phyloP scores from a whole-genome alignment of 2,888 invertebrate species.

The Hemithea aestivaria region DNA sequence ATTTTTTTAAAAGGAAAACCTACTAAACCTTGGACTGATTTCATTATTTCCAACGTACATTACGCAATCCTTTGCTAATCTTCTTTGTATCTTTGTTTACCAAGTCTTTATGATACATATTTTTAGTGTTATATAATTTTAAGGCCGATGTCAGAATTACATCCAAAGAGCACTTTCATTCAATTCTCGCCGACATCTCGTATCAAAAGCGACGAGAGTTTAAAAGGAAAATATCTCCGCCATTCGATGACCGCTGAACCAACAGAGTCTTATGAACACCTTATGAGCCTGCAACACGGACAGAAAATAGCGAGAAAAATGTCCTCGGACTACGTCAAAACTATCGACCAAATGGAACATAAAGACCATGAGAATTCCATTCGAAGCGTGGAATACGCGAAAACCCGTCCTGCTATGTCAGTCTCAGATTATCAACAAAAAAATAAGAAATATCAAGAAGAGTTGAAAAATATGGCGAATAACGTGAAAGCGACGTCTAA shows the following conservation, averaged over 20 bases:
- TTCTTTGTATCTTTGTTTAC: too few relatives aligned
- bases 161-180: constrained; percentile 16
- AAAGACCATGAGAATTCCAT: constrained; percentile 42
- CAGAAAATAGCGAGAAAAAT: constrained; percentile 50
- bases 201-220: constrained; percentile 31
- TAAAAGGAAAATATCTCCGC: constrained; percentile 33
- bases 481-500: constrained; percentile 6
- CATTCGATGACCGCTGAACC: constrained; percentile 25
- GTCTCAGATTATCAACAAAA: constrained; percentile 51
- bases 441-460: constrained; percentile 41
- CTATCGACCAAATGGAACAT: constrained; percentile 47
- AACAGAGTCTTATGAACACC: constrained; percentile 38
- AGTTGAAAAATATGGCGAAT: constrained; percentile 23
- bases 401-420: constrained; percentile 48
- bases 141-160: constrained; percentile 37
- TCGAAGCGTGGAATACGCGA: constrained; percentile 52
- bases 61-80: too few relatives aligned
- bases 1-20: too few relatives aligned
- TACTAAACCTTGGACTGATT: too few relatives aligned
- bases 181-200: constrained; percentile 28
- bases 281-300: constrained; percentile 52
- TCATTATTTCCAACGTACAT: too few relatives aligned
- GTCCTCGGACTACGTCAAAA: constrained; percentile 61
- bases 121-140: constrained; percentile 12
- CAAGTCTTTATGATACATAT: not conserved